phyloP scores from a whole-genome alignment of 1,140 invertebrate species.

The Ooceraea biroi region DNA sequence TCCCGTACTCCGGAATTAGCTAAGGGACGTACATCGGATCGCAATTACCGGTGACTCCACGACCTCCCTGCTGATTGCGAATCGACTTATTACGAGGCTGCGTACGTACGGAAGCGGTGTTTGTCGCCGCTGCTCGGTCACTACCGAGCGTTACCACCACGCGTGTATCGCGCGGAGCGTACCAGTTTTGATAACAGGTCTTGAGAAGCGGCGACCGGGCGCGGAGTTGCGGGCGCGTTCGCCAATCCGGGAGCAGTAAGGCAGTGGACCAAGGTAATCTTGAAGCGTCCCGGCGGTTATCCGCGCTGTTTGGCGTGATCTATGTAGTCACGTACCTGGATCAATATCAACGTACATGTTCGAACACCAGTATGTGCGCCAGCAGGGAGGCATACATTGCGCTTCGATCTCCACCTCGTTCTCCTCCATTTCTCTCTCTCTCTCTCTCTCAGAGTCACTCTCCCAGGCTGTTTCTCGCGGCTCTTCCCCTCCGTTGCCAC shows the following conservation, averaged over 20 bases:
- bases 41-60: conserved; percentile 29
- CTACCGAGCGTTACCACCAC: conserved; percentile 3
- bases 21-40: conserved; percentile 47
- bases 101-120: conserved; percentile 34
- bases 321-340: conserved; percentile 71
- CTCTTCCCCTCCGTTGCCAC: conserved; percentile 8
- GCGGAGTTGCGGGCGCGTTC: conserved; percentile 31
- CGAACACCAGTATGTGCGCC: conserved; percentile 48
- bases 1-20: conserved; percentile 37
- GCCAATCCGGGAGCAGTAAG: conserved; percentile 69
- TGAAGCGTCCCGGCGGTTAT: conserved; percentile 70
- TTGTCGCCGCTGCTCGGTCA: conserved; percentile 2
- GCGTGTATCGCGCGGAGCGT: conserved; percentile 54
- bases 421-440: neutral
- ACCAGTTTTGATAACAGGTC: conserved; percentile 76
- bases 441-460: neutral
- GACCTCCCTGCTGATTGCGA: conserved; percentile 30
- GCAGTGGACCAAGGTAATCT: conserved; percentile 76
- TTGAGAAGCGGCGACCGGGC: conserved; percentile 37
- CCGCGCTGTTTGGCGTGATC: conserved; percentile 72
- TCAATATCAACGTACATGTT: conserved; percentile 74
- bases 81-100: conserved; percentile 49
- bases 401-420: conserved; percentile 47
- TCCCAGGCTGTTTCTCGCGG: neutral
- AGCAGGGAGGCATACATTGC: conserved; percentile 64